Evolutionary conservation across 1,140 invertebrate genomes (phyloP).

Genomic region (Psix sp.): DNA sequence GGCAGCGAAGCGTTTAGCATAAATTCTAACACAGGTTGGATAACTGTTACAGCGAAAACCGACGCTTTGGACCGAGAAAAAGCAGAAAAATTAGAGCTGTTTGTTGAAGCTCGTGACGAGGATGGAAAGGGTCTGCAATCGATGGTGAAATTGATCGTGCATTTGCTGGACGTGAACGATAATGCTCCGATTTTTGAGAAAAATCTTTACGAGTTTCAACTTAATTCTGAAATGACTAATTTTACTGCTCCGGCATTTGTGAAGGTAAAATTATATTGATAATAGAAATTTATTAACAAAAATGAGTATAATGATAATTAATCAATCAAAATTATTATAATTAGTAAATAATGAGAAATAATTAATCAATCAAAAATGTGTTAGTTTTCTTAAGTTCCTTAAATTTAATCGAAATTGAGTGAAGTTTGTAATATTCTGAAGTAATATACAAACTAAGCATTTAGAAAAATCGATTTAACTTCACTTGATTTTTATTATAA

Average conservation of each 20-base stretch:
- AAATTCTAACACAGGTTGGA: constrained; percentile 86
- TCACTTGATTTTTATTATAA: no score
- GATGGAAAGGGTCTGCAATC: constrained; percentile 87
- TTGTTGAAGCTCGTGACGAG: constrained; percentile 90
- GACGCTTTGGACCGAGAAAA: constrained; percentile 88
- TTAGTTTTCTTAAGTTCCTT: no score
- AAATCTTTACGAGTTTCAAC: constrained; percentile 87
- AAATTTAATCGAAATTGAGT: no score
- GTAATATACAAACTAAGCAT: no score
- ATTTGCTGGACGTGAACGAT: constrained; percentile 90
- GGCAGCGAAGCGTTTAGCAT: constrained; percentile 86
- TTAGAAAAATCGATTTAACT: no score
- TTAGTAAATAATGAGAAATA: no score
- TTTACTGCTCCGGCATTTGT: constrained; percentile 85
- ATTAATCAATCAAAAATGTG: no score
- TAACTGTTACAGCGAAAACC: constrained; percentile 86
- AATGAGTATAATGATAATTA: no score
- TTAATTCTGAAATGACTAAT: constrained; percentile 84
- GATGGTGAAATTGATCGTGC: constrained; percentile 83
- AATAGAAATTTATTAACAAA: constrained; percentile 2
- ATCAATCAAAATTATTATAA: no score
- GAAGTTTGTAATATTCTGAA: no score
- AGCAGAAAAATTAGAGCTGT: constrained; percentile 84
- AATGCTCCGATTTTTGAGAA: constrained; percentile 89
- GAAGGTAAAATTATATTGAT: constrained; percentile 72